phyloP scores from a whole-genome alignment of 2,888 invertebrate species.

The Didymodactylos carnosus region DNA sequence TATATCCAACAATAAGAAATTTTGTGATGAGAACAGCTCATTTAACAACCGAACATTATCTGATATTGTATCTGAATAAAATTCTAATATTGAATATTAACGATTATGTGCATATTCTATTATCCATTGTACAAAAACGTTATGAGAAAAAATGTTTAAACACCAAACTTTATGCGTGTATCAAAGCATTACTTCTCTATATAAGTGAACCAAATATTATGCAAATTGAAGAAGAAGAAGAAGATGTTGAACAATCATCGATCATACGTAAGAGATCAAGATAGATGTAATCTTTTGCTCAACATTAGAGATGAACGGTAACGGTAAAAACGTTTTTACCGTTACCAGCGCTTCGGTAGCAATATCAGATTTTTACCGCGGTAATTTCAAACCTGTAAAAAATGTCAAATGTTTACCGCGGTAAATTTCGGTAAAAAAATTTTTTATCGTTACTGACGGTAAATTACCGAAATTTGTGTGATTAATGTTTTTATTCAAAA shows the following conservation, averaged over 20 bases:
- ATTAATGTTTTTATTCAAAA: no score
- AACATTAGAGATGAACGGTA: no score
- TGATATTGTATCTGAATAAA: not conserved
- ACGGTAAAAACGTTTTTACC: no score
- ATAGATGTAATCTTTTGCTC: no score
- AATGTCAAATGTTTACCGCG: no score
- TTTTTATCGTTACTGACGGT: no score
- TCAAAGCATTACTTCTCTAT: not conserved
- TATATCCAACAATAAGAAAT: not conserved
- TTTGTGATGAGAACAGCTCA: not conserved
- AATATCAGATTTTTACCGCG: no score
- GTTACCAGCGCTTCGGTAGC: no score
- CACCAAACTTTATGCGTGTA: not conserved
- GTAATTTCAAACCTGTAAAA: no score
- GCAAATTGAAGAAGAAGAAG: not conserved
- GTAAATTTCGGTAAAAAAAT: no score
- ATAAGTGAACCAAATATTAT: not conserved
- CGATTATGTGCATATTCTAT: not conserved
- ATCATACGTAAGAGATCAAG: no score
- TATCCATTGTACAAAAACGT: not conserved
- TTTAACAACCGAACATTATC: not conserved
- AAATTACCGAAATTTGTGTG: no score
- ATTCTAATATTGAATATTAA: not conserved
- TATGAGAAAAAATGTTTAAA: not conserved
- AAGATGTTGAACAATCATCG: not conserved